These are phyloP conservation scores for Microchrysa polita DNA, from an alignment of 2,888 invertebrate genomes.

Conservation along the genomic window DNA sequence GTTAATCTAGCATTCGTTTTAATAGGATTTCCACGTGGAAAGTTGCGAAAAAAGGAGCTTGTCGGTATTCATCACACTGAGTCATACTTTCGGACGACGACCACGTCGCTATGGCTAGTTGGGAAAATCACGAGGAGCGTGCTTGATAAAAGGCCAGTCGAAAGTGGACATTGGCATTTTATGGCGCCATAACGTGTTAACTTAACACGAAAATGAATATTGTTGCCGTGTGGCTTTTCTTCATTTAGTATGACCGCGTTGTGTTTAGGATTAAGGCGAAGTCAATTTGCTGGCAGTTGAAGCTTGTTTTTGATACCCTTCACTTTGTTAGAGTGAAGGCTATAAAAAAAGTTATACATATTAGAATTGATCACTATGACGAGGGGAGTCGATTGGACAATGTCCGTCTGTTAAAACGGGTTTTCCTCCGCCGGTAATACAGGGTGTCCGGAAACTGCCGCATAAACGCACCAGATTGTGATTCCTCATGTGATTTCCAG, in stretches of 20 bases:
- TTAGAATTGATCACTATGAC: no score
- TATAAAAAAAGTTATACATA: no score
- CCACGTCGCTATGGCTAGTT: no score
- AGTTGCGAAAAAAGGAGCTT: neutral
- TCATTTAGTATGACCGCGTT: constrained; percentile 18
- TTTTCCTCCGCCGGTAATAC: no score
- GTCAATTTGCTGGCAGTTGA: neutral
- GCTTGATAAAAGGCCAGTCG: neutral
- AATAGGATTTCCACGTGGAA: constrained; percentile 22
- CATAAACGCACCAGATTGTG: no score
- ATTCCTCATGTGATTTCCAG: no score
- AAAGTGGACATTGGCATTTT: constrained; percentile 24
- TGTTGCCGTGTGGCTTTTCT: constrained; percentile 5
- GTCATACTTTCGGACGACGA: neutral
- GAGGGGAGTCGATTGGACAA: no score
- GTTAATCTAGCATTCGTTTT: constrained; percentile 35
- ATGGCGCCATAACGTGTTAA: constrained; percentile 37
- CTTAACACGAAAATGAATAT: constrained; percentile 34
- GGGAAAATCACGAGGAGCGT: neutral
- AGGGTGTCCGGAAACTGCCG: no score
- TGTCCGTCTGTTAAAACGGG: no score
- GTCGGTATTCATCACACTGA: neutral
- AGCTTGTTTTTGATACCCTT: no score
- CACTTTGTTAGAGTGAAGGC: no score
- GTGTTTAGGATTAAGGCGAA: neutral